Base-by-base conservation (phyloP, 2,888 invertebrate species). In the Periphyllus acericola region DNA sequence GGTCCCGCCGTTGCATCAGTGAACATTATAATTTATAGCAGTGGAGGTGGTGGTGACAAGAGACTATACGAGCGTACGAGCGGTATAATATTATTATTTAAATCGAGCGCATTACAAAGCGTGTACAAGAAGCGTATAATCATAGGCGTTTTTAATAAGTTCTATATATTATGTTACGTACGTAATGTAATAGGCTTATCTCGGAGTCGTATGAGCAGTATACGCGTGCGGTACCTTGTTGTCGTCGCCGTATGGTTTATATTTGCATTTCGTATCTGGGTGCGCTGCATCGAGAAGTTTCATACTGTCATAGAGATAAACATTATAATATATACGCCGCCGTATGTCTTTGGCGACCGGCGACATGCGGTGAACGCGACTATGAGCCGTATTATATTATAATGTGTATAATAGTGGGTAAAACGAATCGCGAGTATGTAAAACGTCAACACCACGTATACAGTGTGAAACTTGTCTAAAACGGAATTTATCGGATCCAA, bases 231-330 rank as follows among this genome's bases (percentile, higher is more conserved):
- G 32, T 21, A 55, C 55, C 55, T 32, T 32, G 55, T 34, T 21
- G 55, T n/a, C 79, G 55, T 11, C 32, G 71, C 2, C 34, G 5
- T 11, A 66, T 17, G 81, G 81, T 60, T 52, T 60, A 14, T 82
- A 83, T 83, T 75, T 75, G 83, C 60, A 75, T 75, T 74, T 55
- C n/a, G 74, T 74, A 83, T 83, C 55, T 83, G 91, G 90, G 89
- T 83, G 90, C 91, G 90, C 89, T 60, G 91, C 91, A 83, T 72
- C 29, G 89, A 75, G 72, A 71, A 68, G 78, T 83, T 75, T 78
- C 81, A 74, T 25, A 60, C 66, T 19, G 79, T 46, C 46, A 32
- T 21, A 36, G 52, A 46, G 71, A 86, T 83, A 83, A 83, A 29
- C 82, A 36, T 21, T 66, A 40, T 79, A 79, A 32, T 55, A 11